Evolutionary conservation across 1,140 invertebrate species (phyloP), one percentile per base, ranked within the genome.

Genomic region (Cydia amplana): DNA sequence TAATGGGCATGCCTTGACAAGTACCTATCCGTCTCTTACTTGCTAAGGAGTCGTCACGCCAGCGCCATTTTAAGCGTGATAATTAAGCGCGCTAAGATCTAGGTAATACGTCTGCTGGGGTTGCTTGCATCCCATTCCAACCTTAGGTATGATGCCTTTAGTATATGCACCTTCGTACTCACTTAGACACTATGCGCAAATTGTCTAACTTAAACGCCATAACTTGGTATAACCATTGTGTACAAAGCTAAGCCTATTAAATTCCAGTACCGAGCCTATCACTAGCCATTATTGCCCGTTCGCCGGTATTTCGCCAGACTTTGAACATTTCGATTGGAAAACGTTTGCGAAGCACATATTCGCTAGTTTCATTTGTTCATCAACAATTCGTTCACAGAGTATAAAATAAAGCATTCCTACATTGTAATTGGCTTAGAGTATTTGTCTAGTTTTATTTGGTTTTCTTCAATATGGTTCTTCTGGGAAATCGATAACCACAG

Each of bases 281-380:
- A 32, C 12, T 28, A 67, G 64, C 28, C 28, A 65, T 65, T 65
- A 65, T 65, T 32, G 64, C 64, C 28, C 36, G 64, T 36, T 28
- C 14, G 28, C 25, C 65, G 65, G 65, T 36, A 70, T 70, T 70
- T 70, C n/a, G 25, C 65, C 65, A 36, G 65, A 70, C n/a, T 70
- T 70, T 43, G 65, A 40, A 23, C 28, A 70, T 36, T 32, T 70
- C 65, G 65, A 70, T 70, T 70, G 65, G 65, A 70, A 67, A 60
- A 70, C 32, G 28, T 70, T 70, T 32, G 25, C 10, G 16, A n/a
- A 32, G 64, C 25, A 5, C 2, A 14, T 36, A 60, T 20, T 60
- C 20, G 20, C 55, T 20, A 10, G 55, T 60, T 60, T 18, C 2
- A 60, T 60, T 60, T 60, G 55, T 60, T 60, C 55, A 23, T 60